Evolutionary conservation across 2,797 vertebrate species (phyloP), one percentile per base, ranked within the genome.

Genomic region (Pipistrellus pygmaeus): DNA sequence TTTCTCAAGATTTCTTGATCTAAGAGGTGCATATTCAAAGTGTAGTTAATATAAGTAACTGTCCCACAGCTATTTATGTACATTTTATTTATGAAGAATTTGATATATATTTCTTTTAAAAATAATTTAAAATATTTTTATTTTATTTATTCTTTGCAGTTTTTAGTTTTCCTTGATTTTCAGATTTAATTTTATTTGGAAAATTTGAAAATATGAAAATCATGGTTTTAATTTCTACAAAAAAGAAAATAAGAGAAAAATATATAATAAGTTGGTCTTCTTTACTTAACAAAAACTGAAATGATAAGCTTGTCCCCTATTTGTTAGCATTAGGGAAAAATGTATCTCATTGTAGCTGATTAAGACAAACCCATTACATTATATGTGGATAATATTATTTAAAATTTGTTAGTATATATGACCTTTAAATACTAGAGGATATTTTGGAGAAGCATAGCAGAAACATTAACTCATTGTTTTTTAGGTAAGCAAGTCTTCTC

Each of bases 1-100:
- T 93, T 96, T 87, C 68, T 93, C 15, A 60, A 69, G 27, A 85
- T 25, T 83, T 92, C 41, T 91, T 91, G 27, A 76, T 94, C 60
- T 80, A 62, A n/a, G 44, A 85, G 25, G 38, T 30, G 32, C 32
- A 78, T 69, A 18, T 30, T 46, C 41, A 92, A 55, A 82, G 25
- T 77, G 6, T 89, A 91, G 57, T 35, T 82, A 83, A 41, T 76
- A n/a, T 38, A 88, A 69, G 23, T 76, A 87, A 53, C 27, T 75
- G 14, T 18, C 21, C 48, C 46, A 27, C 41, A 48, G 13, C 81
- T 86, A 53, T 68, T 90, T 77, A 13, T 38, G n/a, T 30, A 41
- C 76, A 12, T 87, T 88, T 51, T 90, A 10, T 93, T 86, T 64
- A n/a, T 82, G 41, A 91, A 80, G 32, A 4, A 76, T 77, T 73